phyloP scores from a whole-genome alignment of 2,888 invertebrate genomes.

The Oasisia sp. region DNA sequence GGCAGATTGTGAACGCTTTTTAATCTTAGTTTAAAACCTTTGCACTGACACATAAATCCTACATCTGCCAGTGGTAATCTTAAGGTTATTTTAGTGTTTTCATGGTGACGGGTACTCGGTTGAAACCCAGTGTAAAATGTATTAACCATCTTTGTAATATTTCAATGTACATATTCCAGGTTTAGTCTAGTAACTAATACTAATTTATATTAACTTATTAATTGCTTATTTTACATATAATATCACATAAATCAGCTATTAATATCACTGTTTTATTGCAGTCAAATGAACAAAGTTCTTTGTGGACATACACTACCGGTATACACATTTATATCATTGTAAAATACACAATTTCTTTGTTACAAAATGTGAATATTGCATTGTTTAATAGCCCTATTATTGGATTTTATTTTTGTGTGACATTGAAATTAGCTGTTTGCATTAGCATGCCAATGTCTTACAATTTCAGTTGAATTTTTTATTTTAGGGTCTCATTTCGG shows the following conservation, averaged over 20 bases:
- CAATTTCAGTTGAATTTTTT: background rate
- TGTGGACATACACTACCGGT: background rate
- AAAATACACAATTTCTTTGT: too few species aligned
- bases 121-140: background rate
- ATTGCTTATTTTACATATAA: background rate
- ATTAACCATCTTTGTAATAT: background rate
- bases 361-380: background rate
- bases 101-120: constrained; percentile 1
- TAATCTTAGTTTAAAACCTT: background rate
- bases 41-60: background rate
- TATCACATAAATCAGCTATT: background rate
- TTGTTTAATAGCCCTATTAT: background rate
- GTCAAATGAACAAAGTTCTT: background rate
- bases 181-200: background rate
- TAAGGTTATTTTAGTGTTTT: background rate
- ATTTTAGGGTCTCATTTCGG: background rate
- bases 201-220: constrained; percentile 18
- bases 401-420: background rate
- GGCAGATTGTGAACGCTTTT: background rate
- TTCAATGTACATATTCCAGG: background rate
- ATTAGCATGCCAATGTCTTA: background rate
- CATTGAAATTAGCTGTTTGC: background rate
- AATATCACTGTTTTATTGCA: background rate
- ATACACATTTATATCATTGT: background rate
- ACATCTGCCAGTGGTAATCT: background rate